Evolutionary conservation across 2,797 vertebrate species (phyloP).

Genomic region (Mus minutoides): DNA sequence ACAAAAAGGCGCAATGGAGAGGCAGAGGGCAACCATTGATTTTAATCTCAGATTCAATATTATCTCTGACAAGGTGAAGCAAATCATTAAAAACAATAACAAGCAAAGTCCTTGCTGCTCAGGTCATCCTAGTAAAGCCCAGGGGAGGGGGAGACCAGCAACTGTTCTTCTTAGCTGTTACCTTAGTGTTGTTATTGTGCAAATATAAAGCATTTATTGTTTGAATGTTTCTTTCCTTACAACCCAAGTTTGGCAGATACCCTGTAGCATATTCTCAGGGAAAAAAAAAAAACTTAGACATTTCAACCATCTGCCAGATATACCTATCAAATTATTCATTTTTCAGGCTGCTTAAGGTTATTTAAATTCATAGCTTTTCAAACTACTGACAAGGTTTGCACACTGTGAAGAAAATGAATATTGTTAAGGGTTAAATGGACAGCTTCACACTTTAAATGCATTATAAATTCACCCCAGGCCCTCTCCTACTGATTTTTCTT

Average conservation of each 20-base stretch:
- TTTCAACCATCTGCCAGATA: constrained; percentile 81
- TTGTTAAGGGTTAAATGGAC: constrained; percentile 83
- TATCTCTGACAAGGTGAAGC: constrained; percentile 70
- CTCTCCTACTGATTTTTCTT: constrained; percentile 73
- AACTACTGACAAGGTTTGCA: constrained; percentile 81
- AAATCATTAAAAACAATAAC: background rate
- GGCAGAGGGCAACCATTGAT: background rate
- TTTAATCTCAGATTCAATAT: constrained; percentile 80
- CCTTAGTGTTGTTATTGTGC: constrained; percentile 23
- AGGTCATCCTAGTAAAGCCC: constrained; percentile 17
- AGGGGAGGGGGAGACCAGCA: background rate
- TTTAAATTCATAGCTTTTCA: constrained; percentile 86
- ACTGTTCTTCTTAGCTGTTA: constrained; percentile 45
- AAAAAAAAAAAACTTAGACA: constrained; percentile 30
- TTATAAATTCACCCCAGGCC: constrained; percentile 80
- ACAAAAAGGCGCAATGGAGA: constrained; percentile 77
- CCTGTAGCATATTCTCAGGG: constrained; percentile 67
- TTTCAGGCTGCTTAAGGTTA: constrained; percentile 82
- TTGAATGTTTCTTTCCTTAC: constrained; percentile 70
- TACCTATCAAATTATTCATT: constrained; percentile 84
- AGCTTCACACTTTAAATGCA: constrained; percentile 80
- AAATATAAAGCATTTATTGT: constrained; percentile 72
- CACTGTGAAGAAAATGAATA: constrained; percentile 82
- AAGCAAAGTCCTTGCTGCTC: constrained; percentile 13
- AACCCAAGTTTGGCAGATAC: constrained; percentile 76